Base-by-base conservation (phyloP, 2,797 vertebrate genomes). In the Aviceda cuculoides region DNA sequence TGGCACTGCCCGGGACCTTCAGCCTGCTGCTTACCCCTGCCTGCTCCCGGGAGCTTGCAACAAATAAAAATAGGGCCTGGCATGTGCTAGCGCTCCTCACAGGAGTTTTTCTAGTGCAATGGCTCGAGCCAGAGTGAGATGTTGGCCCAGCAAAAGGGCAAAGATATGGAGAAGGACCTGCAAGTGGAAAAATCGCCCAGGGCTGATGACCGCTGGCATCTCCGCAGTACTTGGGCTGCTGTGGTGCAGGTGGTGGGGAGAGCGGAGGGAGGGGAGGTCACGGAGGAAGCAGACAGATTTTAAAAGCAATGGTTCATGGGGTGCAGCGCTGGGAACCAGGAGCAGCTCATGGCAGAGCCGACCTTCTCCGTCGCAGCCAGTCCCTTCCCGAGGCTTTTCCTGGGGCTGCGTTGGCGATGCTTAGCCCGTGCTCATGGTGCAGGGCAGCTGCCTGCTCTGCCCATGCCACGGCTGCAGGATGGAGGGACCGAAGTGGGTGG, bases 341-440 rank as follows among this genome's bases (percentile, higher is more conserved):
- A 50, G 28, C 58, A 21, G 58, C 46, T 31, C 5, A 3, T 3
- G 22, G 58, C 58, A 62, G 46, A 50, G 73, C 35, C 1, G 1
- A 19, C 49, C 37, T 40, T 68, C 42, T 26, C 42, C 2, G 1
- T 12, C 2, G 2, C 40, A 21, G 52, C 39, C 24, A 8, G 39
- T 37, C 33, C 29, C 15, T 53, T 53, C 61, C 50, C 8, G 4
- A 29, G 26, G 72, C 55, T 75, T 56, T 35, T 56, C 71, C 26
- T 1, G 2, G n/a, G 29, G 46, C 46, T 40, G 74, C 9, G 5
- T 29, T 0, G 3, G 40, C 3, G 5, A 74, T 10, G 71, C 53
- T 46, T 40, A 53, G 50, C 68, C 21, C 1, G 9, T 33, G 50
- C 50, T 15, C 19, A 3, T 47, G 39, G 39, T 55, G 58, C 20